Percentiles rank a stretch among this genome's conserved stretches.
These are phyloP conservation scores for Triops longicaudatus DNA, from an alignment of 1,140 invertebrate genomes.

Conservation along the genomic window DNA sequence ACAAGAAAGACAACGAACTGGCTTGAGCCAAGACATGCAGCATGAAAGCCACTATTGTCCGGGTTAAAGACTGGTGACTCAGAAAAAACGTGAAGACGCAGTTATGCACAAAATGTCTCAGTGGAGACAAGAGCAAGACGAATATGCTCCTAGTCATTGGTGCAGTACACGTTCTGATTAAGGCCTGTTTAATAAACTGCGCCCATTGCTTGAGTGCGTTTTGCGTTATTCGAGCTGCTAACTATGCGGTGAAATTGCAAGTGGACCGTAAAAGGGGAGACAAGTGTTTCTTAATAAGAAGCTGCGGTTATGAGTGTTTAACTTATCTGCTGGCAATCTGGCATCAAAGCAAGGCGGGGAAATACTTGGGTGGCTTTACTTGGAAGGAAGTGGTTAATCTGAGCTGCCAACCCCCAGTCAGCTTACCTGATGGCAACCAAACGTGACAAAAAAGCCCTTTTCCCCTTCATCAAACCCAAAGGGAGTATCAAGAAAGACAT, in stretches of 20 bases:
- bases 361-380: not conserved
- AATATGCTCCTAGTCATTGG: not conserved
- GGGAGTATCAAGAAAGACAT: slow-evolving; percentile 29
- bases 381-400: not conserved
- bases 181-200: not conserved
- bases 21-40: not conserved
- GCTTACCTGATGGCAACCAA: slow-evolving; percentile 26
- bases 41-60: not conserved
- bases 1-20: not conserved
- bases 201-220: not conserved
- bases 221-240: not conserved
- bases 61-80: not conserved
- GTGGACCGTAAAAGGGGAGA: not conserved
- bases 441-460: slow-evolving; percentile 26
- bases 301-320: slow-evolving; percentile 11
- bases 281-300: not conserved
- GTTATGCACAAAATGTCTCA: not conserved
- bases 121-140: not conserved
- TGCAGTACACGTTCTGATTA: not conserved
- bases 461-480: slow-evolving; percentile 29
- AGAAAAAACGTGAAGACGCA: not conserved
- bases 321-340: not conserved
- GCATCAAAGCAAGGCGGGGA: not conserved
- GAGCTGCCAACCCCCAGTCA: not conserved
- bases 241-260: not conserved